phyloP scores from a whole-genome alignment of 2,113 vertebrate species.

The Nycticebus coucang region DNA sequence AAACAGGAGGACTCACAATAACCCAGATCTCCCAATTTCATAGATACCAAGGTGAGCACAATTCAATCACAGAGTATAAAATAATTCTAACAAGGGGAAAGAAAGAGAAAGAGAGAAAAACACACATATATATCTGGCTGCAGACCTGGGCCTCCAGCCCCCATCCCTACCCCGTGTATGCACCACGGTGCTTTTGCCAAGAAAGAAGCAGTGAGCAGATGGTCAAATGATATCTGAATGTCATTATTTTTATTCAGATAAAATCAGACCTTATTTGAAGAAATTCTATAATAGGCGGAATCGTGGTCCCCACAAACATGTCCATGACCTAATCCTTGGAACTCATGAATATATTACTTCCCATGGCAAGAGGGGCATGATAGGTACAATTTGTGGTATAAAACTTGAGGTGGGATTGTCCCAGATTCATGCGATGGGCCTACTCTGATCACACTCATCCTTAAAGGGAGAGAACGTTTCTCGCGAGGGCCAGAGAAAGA shows the following conservation, averaged over 20 bases:
- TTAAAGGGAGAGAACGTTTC: not conserved
- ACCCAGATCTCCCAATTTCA: not conserved
- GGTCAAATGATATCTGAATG: not conserved
- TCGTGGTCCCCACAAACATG: not conserved
- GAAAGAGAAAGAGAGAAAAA: not conserved
- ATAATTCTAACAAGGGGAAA: too few species aligned
- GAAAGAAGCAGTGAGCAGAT: not conserved
- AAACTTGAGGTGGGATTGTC: not conserved
- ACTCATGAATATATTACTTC: not conserved
- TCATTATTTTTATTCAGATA: not conserved
- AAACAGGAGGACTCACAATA: not conserved
- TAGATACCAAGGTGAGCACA: not conserved
- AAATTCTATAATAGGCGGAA: not conserved
- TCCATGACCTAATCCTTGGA: not conserved
- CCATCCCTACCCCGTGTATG: not conserved
- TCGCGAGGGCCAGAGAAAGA: not conserved
- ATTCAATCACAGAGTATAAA: not conserved
- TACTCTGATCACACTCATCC: not conserved
- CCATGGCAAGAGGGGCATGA: not conserved
- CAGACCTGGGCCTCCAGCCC: not conserved
- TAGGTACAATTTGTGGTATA: not conserved
- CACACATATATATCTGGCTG: accelerated
- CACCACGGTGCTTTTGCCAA: not conserved
- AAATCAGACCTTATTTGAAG: not conserved
- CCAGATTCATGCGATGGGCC: not conserved